Evolutionary conservation across 2,797 vertebrate species (phyloP).

Genomic region (Manis crassicaudata): DNA sequence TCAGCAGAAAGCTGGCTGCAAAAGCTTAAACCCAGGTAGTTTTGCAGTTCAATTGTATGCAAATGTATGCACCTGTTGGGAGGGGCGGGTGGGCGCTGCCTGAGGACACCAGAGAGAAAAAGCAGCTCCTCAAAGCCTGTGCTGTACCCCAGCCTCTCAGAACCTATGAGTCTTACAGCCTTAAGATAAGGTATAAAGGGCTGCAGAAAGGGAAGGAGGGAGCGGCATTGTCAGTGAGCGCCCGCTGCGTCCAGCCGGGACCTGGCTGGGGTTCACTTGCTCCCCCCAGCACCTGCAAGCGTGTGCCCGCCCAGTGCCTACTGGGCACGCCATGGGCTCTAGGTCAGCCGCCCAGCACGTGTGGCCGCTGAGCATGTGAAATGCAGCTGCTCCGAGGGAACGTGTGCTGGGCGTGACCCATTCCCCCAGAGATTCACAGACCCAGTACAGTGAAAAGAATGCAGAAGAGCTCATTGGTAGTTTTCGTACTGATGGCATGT

Average conservation of each 20-base stretch:
- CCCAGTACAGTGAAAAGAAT: not conserved
- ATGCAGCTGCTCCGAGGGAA: too few species aligned
- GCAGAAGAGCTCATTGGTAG: not conserved
- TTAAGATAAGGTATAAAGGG: not conserved
- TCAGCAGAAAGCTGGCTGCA: not conserved
- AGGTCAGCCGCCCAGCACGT: not conserved
- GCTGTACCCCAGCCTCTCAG: not conserved
- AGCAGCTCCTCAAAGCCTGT: not conserved
- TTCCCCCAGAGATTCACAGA: accelerated
- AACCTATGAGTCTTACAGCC: not conserved
- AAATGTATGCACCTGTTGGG: constrained; percentile 26
- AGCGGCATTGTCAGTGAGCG: accelerated
- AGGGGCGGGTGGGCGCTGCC: not conserved
- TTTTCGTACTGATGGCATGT: not conserved
- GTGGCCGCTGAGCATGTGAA: not conserved
- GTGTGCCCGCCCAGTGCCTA: not conserved
- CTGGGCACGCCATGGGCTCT: not conserved
- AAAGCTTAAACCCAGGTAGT: not conserved
- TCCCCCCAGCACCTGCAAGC: accelerated
- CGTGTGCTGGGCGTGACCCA: not conserved
- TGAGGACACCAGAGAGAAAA: not conserved
- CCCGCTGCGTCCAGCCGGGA: not conserved
- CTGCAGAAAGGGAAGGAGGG: too few species aligned
- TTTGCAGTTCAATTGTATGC: not conserved
- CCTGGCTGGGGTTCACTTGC: not conserved